Conservation (phyloP, 2,797 vertebrate species). For the Thaleichthys pacificus region DNA sequence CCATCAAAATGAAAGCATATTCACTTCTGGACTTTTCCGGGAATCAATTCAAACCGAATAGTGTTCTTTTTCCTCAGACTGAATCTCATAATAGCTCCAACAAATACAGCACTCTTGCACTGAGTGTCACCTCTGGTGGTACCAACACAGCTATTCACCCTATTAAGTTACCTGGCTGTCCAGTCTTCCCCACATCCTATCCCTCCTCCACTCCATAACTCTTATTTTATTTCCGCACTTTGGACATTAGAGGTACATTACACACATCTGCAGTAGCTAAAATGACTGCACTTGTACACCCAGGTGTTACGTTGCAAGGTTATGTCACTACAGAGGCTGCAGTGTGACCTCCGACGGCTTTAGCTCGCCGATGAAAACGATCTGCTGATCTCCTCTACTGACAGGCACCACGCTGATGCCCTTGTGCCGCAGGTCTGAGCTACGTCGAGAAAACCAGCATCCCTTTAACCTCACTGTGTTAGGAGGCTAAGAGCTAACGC, state of each 20-base stretch:
- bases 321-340: constrained; percentile 71
- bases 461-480: constrained; percentile 57
- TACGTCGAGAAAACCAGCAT: constrained; percentile 61
- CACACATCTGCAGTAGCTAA: constrained; percentile 72
- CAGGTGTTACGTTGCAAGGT: constrained; percentile 80
- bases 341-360: constrained; percentile 77
- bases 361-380: constrained; percentile 73
- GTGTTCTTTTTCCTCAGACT: constrained; percentile 77
- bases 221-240: constrained; percentile 76
- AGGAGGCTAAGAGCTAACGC: constrained; percentile 51
- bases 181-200: constrained; percentile 51
- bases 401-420: constrained; percentile 66
- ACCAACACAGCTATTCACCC: constrained; percentile 74
- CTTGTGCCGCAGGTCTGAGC: constrained; percentile 63
- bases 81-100: constrained; percentile 83
- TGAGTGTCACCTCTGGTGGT: constrained; percentile 79
- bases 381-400: constrained; percentile 66
- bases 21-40: constrained; percentile 82
- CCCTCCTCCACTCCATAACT: constrained; percentile 67
- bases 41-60: constrained; percentile 88
- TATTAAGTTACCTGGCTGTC: constrained; percentile 70
- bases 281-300: constrained; percentile 79
- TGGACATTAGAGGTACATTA: constrained; percentile 79
- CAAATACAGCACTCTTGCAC: constrained; percentile 83
- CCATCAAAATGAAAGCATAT: constrained; percentile 87